Base-by-base conservation (phyloP, 2,113 vertebrate species). In the Ascaphus truei region DNA sequence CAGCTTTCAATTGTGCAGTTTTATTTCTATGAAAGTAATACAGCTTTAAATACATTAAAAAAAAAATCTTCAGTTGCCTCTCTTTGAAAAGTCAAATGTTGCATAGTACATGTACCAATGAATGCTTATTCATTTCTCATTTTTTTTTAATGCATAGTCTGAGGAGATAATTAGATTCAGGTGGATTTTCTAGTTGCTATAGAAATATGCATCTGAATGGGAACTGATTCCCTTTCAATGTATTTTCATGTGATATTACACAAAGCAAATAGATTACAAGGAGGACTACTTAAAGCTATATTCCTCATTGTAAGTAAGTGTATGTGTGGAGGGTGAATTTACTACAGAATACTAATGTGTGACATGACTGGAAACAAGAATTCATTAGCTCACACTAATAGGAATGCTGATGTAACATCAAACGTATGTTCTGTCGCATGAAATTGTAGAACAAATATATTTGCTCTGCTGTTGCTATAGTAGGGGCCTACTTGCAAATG, bases 101-200 rank as follows among this genome's bases (percentile, higher is more conserved):
- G 48, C 29, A 43, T 26, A 22, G 30, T 30, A 34, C 22, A 59
- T 50, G 37, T 43, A 68, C 55, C 20, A 20, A 50, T 36, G 39
- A 33, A 68, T 68, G 41, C 53, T 36, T 59, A 68, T 68, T 59
- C 53, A 68, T 68, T 50, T 51, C 15, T 61, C 16, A n/a, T n/a
- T n/a, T n/a, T 39, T 39, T 58, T 69, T 60, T 23, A 36, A 41
- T 41, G 41, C 65, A 37, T 48, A 59, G 67, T 69, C 43, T 29
- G 43, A 69, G 23, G 16, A 61, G 33, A 69, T 69, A 51, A 61
- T 69, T 61, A 39, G 56, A 69, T 69, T 69, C 67, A 61, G 67
- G 67, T 69, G 67, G 56, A 60, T 69, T 61, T 48, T 61, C 33
- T 12, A 52, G 67, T 60, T 69, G 57, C 56, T 61, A 69, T 69